Evolutionary conservation across 2,113 vertebrate genomes (phyloP).

Genomic region (Rhombomys opimus): DNA sequence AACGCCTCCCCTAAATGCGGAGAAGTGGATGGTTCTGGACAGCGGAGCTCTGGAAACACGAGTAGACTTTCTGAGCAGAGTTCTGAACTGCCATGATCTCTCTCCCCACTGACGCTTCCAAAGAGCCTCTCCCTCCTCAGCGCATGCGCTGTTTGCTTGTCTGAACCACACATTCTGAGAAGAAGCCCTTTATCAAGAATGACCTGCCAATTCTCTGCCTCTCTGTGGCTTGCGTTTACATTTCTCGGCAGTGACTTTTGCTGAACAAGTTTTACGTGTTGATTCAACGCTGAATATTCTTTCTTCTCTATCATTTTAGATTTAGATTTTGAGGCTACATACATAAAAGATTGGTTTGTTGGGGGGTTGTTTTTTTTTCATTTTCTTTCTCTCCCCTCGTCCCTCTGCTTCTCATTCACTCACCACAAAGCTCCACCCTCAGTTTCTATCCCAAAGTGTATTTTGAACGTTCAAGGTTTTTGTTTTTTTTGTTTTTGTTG

Average conservation of each 20-base stretch:
- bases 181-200: neutral
- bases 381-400: neutral
- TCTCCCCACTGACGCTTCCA: neutral
- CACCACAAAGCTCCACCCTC: neutral
- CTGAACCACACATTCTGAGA: neutral
- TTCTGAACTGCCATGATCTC: neutral
- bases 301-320: neutral
- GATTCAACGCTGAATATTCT: neutral
- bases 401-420: neutral
- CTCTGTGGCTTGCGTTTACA: neutral
- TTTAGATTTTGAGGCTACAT: neutral
- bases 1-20: neutral
- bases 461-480: neutral
- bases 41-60: neutral
- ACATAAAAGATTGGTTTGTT: neutral
- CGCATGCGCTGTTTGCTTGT: neutral
- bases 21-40: neutral
- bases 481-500: neutral
- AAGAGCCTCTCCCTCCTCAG: neutral
- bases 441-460: neutral
- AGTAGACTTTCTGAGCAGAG: neutral
- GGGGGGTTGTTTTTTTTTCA: rapidly evolving
- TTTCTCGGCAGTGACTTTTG: neutral
- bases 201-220: neutral
- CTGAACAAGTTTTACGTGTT: neutral